Base-by-base conservation (phyloP, 2,888 invertebrate genomes). In the Melikaiella ostensackeni region DNA sequence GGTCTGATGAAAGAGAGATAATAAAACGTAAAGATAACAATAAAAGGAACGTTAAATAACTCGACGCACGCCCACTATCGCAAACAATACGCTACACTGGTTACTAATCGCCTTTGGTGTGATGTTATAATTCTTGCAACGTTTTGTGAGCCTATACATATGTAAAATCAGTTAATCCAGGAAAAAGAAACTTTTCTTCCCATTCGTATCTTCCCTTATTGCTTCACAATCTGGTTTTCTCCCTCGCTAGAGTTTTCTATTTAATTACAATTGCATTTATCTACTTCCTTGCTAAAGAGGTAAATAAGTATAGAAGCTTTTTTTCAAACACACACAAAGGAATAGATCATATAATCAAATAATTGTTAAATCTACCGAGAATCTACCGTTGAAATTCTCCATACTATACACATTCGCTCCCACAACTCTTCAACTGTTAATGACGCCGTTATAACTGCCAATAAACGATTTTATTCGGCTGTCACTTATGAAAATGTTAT, bases 71-170 rank as follows among this genome's bases (percentile, higher is more conserved):
- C 46, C 46, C 46, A 7, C 46, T 46, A 46, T 46, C 46, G 46
- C 46, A 46, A 46, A 46, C 46, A 46, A 46, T 64, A 24, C 42
- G 24, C 64, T 13, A 24, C 38, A 42, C 24, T 24, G 64, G 64
- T 64, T 64, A 64, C 21, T 64, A 64, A 64, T 64, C 35, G 21
- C 24, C 24, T 64, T 64, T 64, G 35, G 35, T 62, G 21, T 64
- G 38, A 35, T 64, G 64, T 64, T 64, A 38, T 19, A 64, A 64
- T 38, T 38, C 38, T 64, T 64, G 42, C 42, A 64, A 64, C 64
- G 38, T 64, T 42, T 38, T 42, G 64, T 16, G 63, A 38, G 63
- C 35, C 38, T 38, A 38, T 11, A 13, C 4, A 38, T 38, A 38
- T 38, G 38, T 38, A 13, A 46, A 46, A 46, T 46, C 19, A 46